phyloP scores from a whole-genome alignment of 1,140 invertebrate genomes.

The Aphelenchoides besseyi region DNA sequence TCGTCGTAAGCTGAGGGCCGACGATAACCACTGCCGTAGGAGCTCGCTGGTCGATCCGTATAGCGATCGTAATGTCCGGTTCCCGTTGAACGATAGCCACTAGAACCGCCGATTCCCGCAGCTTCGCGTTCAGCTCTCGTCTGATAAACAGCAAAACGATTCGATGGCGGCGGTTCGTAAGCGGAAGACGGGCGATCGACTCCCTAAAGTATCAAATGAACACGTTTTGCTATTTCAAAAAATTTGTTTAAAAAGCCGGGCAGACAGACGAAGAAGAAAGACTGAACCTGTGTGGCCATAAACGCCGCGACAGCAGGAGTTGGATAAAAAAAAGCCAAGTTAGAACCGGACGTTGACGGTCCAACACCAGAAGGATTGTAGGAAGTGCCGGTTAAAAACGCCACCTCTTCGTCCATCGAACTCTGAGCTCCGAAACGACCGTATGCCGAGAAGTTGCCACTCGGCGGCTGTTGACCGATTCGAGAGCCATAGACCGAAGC shows the following conservation, averaged over 20 bases:
- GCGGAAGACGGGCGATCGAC: conserved; percentile 29
- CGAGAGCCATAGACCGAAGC: neutral
- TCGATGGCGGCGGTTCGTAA: conserved; percentile 37
- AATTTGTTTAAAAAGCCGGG: neutral
- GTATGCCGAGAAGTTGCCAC: neutral
- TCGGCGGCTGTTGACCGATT: neutral
- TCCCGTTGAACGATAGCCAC: conserved; percentile 18
- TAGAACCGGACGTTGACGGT: neutral
- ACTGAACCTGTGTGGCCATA: neutral
- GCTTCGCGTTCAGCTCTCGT: conserved; percentile 58
- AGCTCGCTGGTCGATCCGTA: conserved; percentile 29
- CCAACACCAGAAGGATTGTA: neutral
- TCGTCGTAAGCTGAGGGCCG: conserved; percentile 24
- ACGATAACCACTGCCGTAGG: conserved; percentile 29
- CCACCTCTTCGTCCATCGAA: conserved; percentile 9
- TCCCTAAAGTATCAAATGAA: neutral
- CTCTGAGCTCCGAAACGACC: conserved; percentile 6
- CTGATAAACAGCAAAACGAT: conserved; percentile 60
- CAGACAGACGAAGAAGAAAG: neutral
- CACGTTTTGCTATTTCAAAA: conserved; percentile 6
- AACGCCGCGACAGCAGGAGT: conserved; percentile 4
- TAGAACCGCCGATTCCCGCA: neutral
- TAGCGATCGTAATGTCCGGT: conserved; percentile 10
- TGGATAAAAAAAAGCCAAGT: neutral
- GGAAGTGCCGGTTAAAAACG: neutral